Percentiles rank a stretch among this genome's conserved stretches.
Conservation (phyloP, 2,113 vertebrate genomes). For the Rhabdomys dilectus region DNA sequence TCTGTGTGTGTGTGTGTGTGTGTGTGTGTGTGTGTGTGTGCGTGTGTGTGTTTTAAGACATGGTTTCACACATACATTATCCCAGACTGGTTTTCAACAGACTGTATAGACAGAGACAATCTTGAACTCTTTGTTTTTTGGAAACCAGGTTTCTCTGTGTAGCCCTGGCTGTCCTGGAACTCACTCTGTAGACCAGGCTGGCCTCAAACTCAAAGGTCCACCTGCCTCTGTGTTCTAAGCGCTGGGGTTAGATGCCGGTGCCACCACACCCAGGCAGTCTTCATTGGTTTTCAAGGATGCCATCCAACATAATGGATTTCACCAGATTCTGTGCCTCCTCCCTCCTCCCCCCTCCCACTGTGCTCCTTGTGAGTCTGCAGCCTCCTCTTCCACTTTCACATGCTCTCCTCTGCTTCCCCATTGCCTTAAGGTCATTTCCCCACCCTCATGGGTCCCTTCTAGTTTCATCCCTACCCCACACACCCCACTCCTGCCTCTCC, state of each 20-base stretch:
- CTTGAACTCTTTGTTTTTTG: background rate
- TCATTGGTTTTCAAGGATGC: background rate
- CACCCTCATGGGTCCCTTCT: background rate
- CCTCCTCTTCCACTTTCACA: background rate
- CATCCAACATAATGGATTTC: background rate
- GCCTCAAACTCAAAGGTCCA: background rate
- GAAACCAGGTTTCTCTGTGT: background rate
- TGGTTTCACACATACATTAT: background rate
- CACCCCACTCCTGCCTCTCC: background rate
- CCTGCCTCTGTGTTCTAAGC: background rate
- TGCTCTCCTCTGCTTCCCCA: accelerated
- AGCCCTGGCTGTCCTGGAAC: background rate
- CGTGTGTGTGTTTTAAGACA: background rate
- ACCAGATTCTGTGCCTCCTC: accelerated
- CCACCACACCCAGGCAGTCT: background rate
- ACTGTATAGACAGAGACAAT: background rate
- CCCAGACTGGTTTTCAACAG: background rate
- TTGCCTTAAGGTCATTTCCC: background rate
- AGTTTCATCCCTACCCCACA: background rate
- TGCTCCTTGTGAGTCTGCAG: accelerated
- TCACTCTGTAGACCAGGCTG: background rate
- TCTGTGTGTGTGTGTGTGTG: background rate
- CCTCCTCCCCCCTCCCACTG: too few species aligned
- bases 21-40: background rate
- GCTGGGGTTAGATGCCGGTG: background rate